Evolutionary conservation across 2,888 invertebrate genomes (phyloP).

Genomic region (Cybosia mesomella): DNA sequence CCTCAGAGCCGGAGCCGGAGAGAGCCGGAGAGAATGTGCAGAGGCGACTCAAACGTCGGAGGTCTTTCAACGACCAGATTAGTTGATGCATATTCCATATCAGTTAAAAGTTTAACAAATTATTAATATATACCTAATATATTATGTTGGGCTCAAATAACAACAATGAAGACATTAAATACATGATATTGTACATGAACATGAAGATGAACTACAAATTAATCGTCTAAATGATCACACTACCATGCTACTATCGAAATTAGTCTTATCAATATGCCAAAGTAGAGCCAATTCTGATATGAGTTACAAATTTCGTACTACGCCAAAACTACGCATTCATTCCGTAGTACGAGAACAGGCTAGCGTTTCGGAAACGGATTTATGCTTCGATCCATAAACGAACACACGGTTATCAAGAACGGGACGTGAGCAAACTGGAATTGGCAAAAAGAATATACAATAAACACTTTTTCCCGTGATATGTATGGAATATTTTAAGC

Average conservation of each 20-base stretch:
- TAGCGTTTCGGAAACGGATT: constrained; percentile 76
- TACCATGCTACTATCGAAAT: constrained; percentile 24
- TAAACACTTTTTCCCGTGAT: constrained; percentile 49
- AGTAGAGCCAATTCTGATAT: constrained; percentile 63
- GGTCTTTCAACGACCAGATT: too few relatives aligned
- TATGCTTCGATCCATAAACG: constrained; percentile 71
- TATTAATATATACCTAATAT: too few relatives aligned
- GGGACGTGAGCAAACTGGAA: constrained; percentile 50
- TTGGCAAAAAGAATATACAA: constrained; percentile 47
- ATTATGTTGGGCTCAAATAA: too few relatives aligned
- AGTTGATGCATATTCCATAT: too few relatives aligned
- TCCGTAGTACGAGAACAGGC: constrained; percentile 59
- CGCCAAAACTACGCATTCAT: constrained; percentile 76
- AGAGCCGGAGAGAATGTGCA: too few relatives aligned
- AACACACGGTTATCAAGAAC: constrained; percentile 58
- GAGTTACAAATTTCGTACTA: constrained; percentile 68
- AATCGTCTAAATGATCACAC: background rate
- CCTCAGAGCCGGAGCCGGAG: too few relatives aligned
- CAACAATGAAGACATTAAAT: background rate
- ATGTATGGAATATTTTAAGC: constrained; percentile 30
- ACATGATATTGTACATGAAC: too few relatives aligned
- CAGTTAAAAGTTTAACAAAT: too few relatives aligned
- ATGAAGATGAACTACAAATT: too few relatives aligned
- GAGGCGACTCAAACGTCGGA: too few relatives aligned
- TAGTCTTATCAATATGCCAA: constrained; percentile 51